phyloP scores from a whole-genome alignment of 1,140 invertebrate species.

The Chironomus tepperi region DNA sequence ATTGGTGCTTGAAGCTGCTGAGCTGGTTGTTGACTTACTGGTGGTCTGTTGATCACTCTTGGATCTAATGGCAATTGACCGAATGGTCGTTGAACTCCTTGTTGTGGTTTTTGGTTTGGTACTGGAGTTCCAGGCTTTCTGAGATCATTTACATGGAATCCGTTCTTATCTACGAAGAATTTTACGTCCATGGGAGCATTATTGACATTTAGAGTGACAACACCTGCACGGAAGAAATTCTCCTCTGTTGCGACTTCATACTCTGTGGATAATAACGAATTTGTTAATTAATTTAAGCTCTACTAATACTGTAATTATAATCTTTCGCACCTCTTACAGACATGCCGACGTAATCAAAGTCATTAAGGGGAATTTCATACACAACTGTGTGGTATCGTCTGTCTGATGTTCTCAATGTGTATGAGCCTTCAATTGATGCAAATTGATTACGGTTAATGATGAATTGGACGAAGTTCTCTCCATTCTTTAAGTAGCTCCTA shows the following conservation, averaged over 20 bases:
- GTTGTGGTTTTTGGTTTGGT: not conserved
- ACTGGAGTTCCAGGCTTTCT: not conserved
- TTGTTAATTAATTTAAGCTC: not conserved
- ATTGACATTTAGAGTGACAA: not conserved
- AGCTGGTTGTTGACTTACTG: not conserved
- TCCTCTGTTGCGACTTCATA: conserved; percentile 1
- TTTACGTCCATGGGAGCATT: not conserved
- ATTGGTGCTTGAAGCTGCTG: not conserved
- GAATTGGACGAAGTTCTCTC: not conserved
- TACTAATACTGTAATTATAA: not conserved
- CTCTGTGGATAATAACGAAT: not conserved
- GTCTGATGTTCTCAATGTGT: conserved; percentile 1
- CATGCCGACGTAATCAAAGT: not conserved
- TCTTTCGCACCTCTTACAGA: not conserved
- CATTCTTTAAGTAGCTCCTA: conserved; percentile 13
- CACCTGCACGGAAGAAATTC: not conserved
- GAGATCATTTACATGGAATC: conserved; percentile 1
- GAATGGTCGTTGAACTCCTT: not conserved
- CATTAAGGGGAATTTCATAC: conserved; percentile 6
- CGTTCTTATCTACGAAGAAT: not conserved
- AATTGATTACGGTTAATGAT: not conserved
- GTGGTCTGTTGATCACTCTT: not conserved
- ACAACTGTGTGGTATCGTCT: not conserved
- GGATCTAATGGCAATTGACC: not conserved
- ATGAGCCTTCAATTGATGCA: conserved; percentile 10